Percentiles rank a stretch among this genome's conserved stretches.
These are phyloP conservation scores for Pheucticus melanocephalus DNA, from an alignment of 2,113 vertebrate genomes.

Conservation along the genomic window DNA sequence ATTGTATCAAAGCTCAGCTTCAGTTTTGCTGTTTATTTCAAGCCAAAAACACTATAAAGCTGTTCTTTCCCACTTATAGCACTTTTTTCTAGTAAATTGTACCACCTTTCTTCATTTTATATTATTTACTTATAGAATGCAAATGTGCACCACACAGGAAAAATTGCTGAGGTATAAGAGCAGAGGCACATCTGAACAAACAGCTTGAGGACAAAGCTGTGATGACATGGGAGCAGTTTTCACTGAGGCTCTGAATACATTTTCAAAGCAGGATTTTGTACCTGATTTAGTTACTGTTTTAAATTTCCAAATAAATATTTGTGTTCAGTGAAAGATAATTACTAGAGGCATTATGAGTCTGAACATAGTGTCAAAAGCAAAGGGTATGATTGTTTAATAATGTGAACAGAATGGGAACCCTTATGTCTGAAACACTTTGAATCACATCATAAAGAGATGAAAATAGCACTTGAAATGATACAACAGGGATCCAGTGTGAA, in stretches of 20 bases:
- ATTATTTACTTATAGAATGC: neutral
- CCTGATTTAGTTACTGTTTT: neutral
- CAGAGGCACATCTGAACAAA: neutral
- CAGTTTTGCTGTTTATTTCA: neutral
- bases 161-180: neutral
- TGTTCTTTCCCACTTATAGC: neutral
- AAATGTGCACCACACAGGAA: neutral
- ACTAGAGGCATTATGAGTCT: neutral
- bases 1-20: neutral
- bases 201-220: neutral
- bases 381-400: neutral
- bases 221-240: neutral
- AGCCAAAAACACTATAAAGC: neutral
- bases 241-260: neutral
- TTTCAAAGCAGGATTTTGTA: conserved; percentile 15
- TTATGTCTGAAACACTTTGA: neutral
- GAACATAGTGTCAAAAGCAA: conserved; percentile 15
- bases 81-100: neutral
- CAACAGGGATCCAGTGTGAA: neutral
- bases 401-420: neutral
- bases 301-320: conserved; percentile 44
- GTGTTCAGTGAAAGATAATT: neutral
- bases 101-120: neutral
- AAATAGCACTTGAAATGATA: neutral
- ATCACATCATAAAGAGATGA: neutral